These are phyloP conservation scores for Coendou prehensilis DNA, from an alignment of 2,797 vertebrate species.

Conservation along the genomic window DNA sequence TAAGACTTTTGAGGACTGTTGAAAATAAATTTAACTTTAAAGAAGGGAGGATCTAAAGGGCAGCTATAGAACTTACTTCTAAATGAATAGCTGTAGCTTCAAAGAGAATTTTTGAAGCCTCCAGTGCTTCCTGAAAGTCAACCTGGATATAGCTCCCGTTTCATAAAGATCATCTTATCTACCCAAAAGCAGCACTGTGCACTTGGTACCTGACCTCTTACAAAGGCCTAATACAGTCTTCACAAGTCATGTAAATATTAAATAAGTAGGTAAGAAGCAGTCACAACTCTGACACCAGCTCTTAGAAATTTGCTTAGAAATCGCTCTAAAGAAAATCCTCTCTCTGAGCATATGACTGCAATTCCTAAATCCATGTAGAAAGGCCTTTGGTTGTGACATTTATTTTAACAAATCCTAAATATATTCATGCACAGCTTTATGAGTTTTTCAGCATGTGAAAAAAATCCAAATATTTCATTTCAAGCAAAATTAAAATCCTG, in stretches of 20 bases:
- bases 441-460: conserved; percentile 11
- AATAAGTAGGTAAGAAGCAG: background rate
- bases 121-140: background rate
- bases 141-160: background rate
- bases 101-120: conserved; percentile 58
- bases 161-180: background rate
- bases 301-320: conserved; percentile 20
- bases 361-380: conserved; percentile 17
- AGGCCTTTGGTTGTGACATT: background rate
- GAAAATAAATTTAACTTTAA: conserved; percentile 69
- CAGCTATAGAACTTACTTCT: background rate
- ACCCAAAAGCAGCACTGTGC: background rate
- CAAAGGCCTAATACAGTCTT: background rate
- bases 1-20: background rate
- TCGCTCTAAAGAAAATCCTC: background rate
- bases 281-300: background rate
- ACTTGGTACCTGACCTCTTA: background rate
- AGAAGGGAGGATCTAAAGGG: background rate
- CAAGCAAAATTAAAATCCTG: conserved; percentile 43
- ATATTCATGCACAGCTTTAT: conserved; percentile 33
- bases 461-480: conserved; percentile 40
- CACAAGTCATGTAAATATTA: conserved; percentile 17
- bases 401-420: conserved; percentile 51
- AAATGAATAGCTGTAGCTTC: conserved; percentile 22
- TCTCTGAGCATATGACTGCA: background rate